Evolutionary conservation across 2,797 vertebrate genomes (phyloP).

Genomic region (Ambastaia sidthimunki): DNA sequence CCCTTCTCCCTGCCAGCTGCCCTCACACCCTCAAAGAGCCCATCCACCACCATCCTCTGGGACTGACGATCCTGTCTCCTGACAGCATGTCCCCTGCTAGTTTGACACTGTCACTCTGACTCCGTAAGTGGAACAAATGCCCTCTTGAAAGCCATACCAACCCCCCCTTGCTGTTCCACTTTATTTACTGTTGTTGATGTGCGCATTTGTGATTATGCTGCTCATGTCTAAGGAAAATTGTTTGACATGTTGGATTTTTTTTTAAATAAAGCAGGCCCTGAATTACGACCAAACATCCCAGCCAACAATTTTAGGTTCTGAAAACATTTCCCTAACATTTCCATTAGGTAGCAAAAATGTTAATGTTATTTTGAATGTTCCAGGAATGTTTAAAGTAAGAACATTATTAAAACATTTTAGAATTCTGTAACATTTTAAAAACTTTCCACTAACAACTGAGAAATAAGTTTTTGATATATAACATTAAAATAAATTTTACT

Average conservation of each 20-base stretch:
- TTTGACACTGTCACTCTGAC: slow-evolving; percentile 56
- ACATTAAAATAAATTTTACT: no score
- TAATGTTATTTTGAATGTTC: no score
- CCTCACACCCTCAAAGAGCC: slow-evolving; percentile 55
- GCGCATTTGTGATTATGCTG: slow-evolving; percentile 44
- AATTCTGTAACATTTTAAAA: no score
- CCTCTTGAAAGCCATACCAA: slow-evolving; percentile 53
- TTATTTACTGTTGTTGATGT: slow-evolving; percentile 59
- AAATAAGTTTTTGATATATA: no score
- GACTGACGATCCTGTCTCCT: slow-evolving; percentile 59
- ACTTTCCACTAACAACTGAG: no score
- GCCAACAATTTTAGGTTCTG: no score
- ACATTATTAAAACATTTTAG: no score
- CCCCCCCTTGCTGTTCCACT: slow-evolving; percentile 49
- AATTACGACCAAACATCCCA: slow-evolving; percentile 19
- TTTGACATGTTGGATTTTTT: slow-evolving; percentile 38
- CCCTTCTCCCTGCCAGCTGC: slow-evolving; percentile 79
- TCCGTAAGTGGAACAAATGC: slow-evolving; percentile 58
- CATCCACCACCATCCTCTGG: slow-evolving; percentile 63
- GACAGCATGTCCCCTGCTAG: slow-evolving; percentile 57
- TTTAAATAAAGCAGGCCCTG: slow-evolving; percentile 38
- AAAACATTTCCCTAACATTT: no score
- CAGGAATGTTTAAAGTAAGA: no score
- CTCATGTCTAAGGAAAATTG: slow-evolving; percentile 46
- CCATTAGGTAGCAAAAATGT: no score